A percentile compares a stretch with the other conserved stretches of the same genome.
Conservation (phyloP, 1,140 invertebrate genomes). For the Monomorium pharaonis region DNA sequence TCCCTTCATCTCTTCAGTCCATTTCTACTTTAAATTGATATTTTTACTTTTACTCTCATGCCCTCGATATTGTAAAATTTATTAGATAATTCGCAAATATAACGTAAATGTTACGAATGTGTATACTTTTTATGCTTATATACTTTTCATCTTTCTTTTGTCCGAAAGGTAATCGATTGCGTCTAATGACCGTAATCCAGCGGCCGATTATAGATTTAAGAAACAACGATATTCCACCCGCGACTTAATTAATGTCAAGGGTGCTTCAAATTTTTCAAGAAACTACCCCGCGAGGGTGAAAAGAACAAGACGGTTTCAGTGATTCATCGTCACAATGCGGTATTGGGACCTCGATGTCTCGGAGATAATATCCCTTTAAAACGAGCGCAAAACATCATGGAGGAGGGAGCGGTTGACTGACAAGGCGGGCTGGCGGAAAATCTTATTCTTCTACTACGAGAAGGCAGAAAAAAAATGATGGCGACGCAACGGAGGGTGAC, state of each 20-base stretch:
- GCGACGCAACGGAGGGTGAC: conserved; percentile 18
- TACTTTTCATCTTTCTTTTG: conserved; percentile 7
- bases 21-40: conserved; percentile 26
- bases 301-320: conserved; percentile 66
- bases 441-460: conserved; percentile 62
- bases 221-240: conserved; percentile 35
- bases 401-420: conserved; percentile 48
- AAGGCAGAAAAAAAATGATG: conserved; percentile 48
- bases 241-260: conserved; percentile 69
- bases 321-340: conserved; percentile 70
- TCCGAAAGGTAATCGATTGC: background rate
- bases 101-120: background rate
- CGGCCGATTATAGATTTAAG: conserved; percentile 30
- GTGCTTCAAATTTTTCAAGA: conserved; percentile 55
- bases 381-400: conserved; percentile 58
- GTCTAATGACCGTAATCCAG: background rate
- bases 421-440: conserved; percentile 51
- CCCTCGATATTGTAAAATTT: background rate
- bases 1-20: background rate
- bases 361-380: conserved; percentile 71
- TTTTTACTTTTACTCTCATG: conserved; percentile 2
- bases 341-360: conserved; percentile 56
- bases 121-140: background rate
- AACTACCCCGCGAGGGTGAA: background rate
- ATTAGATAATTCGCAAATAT: background rate